Evolutionary conservation across 2,113 vertebrate species (phyloP), one percentile per base, ranked within the genome.

Genomic region (Thryonomys swinderianus): DNA sequence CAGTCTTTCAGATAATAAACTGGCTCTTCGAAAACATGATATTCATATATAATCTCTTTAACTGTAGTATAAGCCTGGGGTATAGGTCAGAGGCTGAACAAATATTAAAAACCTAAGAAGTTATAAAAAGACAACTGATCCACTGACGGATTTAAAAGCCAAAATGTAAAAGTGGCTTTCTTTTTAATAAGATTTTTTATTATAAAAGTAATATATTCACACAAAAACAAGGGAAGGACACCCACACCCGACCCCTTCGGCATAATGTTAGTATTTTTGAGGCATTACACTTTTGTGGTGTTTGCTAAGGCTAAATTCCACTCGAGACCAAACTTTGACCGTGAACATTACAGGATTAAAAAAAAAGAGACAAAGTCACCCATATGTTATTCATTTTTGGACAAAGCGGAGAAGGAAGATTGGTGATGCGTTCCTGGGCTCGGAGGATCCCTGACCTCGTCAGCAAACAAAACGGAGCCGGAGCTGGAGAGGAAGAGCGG

Each of bases 111-210:
- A 51, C 7, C 53, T 71, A 89, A 32, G 18, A 69, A 89, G 5
- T 79, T 80, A 81, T 85, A 83, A 76, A 90, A 89, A n/a, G n/a
- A 64, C 8, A n/a, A 20, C 20, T n/a, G 48, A 48, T n/a, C 27
- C 67, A 85, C 10, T 86, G 30, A 16, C 61, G 42, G 6, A 85
- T 93, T 76, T 20, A 79, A 88, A 93, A 74, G 53, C 20, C 61
- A 84, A 82, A 82, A 16, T 37, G 3, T 69, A 81, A 90, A 93
- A 82, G 55, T 10, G 34, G 17, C 5, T 51, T 37, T 57, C 23
- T 81, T 76, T 69, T 78, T 4, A 94, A 61, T 74, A 81, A 48
- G 2, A 25, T 61, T 61, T 83, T 96, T 93, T 85, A 69, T 86
- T 40, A 80, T 61, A 74, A 88, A 91, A 74, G 25, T 73, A 9